Conservation (phyloP, 2,888 invertebrate species). For the Matsumyia berberina region DNA sequence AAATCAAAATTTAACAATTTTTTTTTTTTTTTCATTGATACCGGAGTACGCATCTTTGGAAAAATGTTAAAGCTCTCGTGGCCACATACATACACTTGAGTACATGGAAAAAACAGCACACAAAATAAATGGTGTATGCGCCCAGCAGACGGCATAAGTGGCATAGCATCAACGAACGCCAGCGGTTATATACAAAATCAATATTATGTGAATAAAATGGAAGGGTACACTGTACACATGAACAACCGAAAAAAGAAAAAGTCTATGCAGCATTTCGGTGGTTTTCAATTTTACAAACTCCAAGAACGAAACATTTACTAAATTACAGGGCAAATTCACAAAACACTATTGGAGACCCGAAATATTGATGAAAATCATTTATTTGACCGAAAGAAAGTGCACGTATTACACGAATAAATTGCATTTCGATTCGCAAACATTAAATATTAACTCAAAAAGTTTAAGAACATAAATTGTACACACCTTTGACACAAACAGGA, state of each 20-base stretch:
- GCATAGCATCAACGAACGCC: constrained; percentile 37
- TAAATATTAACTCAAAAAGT: neutral
- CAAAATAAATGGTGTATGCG: constrained; percentile 51
- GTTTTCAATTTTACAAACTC: neutral
- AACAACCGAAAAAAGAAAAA: neutral
- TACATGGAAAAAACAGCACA: neutral
- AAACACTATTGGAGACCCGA: constrained; percentile 1
- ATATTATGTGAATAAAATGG: constrained; percentile 15
- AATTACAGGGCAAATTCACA: constrained; percentile 21
- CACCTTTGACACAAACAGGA: constrained; percentile 31
- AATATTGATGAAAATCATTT: neutral
- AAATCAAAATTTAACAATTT: too few species aligned
- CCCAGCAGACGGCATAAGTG: constrained; percentile 47
- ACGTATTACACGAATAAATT: constrained; percentile 3
- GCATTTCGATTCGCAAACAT: neutral
- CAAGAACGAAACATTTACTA: constrained; percentile 14
- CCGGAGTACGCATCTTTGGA: neutral
- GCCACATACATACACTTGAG: neutral
- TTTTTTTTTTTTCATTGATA: neutral
- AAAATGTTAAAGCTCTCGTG: neutral
- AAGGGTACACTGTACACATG: neutral
- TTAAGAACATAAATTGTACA: constrained; percentile 12
- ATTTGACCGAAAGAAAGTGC: constrained; percentile 8
- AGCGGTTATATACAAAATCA: constrained; percentile 53
- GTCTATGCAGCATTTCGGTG: neutral